Base-by-base conservation (phyloP, 1,140 invertebrate genomes). In the Solenopsis invicta region DNA sequence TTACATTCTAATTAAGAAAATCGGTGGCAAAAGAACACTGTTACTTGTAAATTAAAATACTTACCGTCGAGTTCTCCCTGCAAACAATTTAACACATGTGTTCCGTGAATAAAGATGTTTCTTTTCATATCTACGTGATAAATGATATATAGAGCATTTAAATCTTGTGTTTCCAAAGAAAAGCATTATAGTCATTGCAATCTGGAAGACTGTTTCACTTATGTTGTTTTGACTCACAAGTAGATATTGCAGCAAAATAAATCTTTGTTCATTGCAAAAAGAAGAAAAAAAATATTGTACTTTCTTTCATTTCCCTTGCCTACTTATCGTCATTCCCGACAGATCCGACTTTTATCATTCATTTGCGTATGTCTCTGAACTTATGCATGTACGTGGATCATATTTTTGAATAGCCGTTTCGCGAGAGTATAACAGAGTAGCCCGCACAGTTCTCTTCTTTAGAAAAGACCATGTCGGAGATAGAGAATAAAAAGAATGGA, bases 301-400 rank as follows among this genome's bases (percentile, higher is more conserved):
- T 94, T 95, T 94, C 92, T 94, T 95, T 95, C 92, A 94, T 93
- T 94, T 90, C 92, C 92, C 94, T 93, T 78, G 90, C 90, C 93
- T 81, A 88, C 34, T 64, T 74, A 13, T 87, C 81, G 56, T 88
- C 18, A 74, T 88, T 78, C 89, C n/a, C 80, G 34, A 87, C 56
- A 91, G 10, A 78, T 78, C 61, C 62, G 29, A 80, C 29, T 80
- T 13, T 52, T 5, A 13, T 45, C 10, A 18, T 34, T 76, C 34
- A 16, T 4, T 16, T 24, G 24, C 34, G 54, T 13, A 21, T 34
- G 24, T 67, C 76, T 75, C 34, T 86, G 48, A 62, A 84, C 67
- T 50, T 88, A 77, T 92, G 88, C 91, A 92, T 93, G 89, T 62
- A 29, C 85, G 77, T 88, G 81, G 10, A 87, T 4, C 8, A 89